These are phyloP conservation scores for Zaprionus lineosus DNA, from an alignment of 2,888 invertebrate species.

Conservation along the genomic window DNA sequence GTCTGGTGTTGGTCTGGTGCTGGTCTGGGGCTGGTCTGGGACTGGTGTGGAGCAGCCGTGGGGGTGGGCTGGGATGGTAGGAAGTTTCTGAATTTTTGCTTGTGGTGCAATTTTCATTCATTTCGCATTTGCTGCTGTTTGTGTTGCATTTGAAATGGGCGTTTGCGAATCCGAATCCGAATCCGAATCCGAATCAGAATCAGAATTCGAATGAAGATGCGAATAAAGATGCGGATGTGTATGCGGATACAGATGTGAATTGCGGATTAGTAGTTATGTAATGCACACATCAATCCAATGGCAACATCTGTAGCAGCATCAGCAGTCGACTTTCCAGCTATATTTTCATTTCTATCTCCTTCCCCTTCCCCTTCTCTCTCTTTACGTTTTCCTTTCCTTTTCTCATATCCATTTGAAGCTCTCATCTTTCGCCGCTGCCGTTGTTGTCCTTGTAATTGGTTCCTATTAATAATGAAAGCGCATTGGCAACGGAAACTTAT, in stretches of 20 bases:
- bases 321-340: constrained; percentile 27
- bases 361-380: constrained; percentile 3
- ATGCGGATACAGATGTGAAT: too few relatives aligned
- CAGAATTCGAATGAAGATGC: neutral
- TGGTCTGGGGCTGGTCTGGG: too few relatives aligned
- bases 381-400: neutral
- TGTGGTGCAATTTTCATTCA: constrained; percentile 61
- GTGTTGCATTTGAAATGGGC: constrained; percentile 31
- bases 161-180: neutral
- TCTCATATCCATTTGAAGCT: constrained; percentile 27
- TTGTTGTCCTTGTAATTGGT: constrained; percentile 51
- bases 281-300: constrained; percentile 63
- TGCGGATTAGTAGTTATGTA: constrained; percentile 67
- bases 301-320: constrained; percentile 12
- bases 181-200: neutral
- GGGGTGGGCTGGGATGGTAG: neutral
- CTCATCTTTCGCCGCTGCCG: neutral
- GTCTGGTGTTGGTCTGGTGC: too few relatives aligned
- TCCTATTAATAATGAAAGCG: constrained; percentile 77
- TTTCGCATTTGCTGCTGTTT: constrained; percentile 51
- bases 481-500: constrained; percentile 69
- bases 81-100: constrained; percentile 49
- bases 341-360: constrained; percentile 11
- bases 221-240: constrained; percentile 9
- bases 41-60: too few relatives aligned